phyloP scores from a whole-genome alignment of 2,888 invertebrate species.

The Habroteleia sp. region DNA sequence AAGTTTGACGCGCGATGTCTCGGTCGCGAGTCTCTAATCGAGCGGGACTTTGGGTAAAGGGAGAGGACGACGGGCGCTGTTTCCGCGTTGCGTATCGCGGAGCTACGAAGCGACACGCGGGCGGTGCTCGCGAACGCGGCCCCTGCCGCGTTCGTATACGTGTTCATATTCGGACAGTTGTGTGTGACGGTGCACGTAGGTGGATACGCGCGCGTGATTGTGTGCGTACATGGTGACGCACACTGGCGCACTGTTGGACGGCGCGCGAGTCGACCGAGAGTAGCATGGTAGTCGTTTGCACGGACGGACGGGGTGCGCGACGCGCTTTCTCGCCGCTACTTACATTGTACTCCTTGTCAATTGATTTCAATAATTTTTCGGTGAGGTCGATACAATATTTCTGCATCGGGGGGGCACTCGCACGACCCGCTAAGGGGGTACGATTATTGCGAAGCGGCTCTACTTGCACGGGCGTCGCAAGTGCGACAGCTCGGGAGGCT shows the following conservation, averaged over 20 bases:
- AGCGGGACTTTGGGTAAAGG: conserved; percentile 3
- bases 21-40: background rate
- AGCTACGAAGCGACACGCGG: conserved; percentile 16
- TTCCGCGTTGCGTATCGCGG: conserved; percentile 36
- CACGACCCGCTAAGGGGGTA: conserved; percentile 76
- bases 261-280: conserved; percentile 72
- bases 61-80: conserved; percentile 14
- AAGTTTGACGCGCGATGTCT: conserved; percentile 10
- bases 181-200: conserved; percentile 6
- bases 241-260: conserved; percentile 70
- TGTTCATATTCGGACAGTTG: background rate
- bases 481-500: conserved; percentile 79
- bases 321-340: conserved; percentile 82
- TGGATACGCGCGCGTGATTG: conserved; percentile 15
- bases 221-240: conserved; percentile 38
- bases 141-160: background rate
- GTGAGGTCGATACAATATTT: conserved; percentile 89
- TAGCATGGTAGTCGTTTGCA: conserved; percentile 78
- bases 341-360: conserved; percentile 99
- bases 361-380: conserved; percentile 96
- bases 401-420: conserved; percentile 82
- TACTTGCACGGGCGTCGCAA: conserved; percentile 73
- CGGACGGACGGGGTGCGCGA: conserved; percentile 85
- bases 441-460: conserved; percentile 67
- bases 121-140: conserved; percentile 15